phyloP scores from a whole-genome alignment of 92 coral and sea anemone genomes.

The Pocillopora meandrina region DNA sequence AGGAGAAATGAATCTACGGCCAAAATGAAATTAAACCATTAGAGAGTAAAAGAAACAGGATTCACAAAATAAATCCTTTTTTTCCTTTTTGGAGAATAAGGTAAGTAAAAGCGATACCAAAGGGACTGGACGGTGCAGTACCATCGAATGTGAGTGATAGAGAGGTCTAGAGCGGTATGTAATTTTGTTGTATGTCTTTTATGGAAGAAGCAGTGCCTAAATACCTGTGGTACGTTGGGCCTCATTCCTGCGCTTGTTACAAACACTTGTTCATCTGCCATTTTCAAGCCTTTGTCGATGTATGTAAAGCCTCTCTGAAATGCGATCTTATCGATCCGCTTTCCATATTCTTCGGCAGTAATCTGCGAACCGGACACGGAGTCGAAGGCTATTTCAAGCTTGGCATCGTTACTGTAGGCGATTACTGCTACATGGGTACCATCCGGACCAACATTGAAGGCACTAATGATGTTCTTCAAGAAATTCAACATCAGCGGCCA shows the following conservation, averaged over 20 bases:
- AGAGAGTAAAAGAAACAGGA: too few species aligned
- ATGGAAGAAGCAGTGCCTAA: background rate
- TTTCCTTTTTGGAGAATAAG: too few species aligned
- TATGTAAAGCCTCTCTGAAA: constrained; percentile 67
- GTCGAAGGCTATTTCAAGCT: constrained; percentile 58
- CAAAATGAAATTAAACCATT: too few species aligned
- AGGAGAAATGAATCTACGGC: background rate
- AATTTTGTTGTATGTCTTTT: background rate
- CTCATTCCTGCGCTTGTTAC: constrained; percentile 51
- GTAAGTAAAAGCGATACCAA: too few species aligned
- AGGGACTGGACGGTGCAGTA: background rate
- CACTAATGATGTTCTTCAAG: constrained; percentile 32
- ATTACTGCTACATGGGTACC: constrained; percentile 69
- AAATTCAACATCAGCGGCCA: constrained; percentile 59
- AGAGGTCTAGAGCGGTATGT: background rate
- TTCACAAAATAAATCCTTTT: too few species aligned
- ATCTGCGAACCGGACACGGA: constrained; percentile 32
- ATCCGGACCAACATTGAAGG: constrained; percentile 68
- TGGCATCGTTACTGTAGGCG: constrained; percentile 61
- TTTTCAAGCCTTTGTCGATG: constrained; percentile 66
- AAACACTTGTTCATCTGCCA: constrained; percentile 58
- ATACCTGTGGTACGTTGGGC: constrained; percentile 17
- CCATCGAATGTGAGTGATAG: background rate
- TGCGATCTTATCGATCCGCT: constrained; percentile 40
- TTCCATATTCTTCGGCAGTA: constrained; percentile 42